These are phyloP conservation scores for Etheostoma perlongum DNA, from an alignment of 2,797 vertebrate genomes.

Conservation along the genomic window DNA sequence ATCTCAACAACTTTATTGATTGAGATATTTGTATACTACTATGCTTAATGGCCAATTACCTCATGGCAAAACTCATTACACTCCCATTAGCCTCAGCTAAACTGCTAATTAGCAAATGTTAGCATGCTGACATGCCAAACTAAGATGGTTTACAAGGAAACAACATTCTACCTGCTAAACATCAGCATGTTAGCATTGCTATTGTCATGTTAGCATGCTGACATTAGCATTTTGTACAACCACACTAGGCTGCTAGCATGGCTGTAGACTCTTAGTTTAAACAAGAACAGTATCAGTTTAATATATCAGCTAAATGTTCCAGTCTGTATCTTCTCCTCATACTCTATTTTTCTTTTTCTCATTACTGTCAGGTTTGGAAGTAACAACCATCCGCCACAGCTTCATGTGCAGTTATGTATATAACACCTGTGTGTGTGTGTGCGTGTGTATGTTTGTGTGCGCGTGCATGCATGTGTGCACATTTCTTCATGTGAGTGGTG, in stretches of 20 bases:
- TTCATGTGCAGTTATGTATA: slow-evolving; percentile 20
- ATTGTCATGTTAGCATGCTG: background rate
- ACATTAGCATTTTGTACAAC: background rate
- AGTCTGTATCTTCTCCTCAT: background rate
- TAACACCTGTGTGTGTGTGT: no score
- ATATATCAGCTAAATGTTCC: slow-evolving; percentile 20
- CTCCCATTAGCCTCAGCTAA: background rate
- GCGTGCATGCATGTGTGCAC: background rate
- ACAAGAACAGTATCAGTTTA: background rate
- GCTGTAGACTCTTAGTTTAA: background rate
- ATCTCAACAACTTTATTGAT: no score
- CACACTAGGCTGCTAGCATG: background rate
- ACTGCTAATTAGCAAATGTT: background rate
- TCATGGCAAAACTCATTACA: no score
- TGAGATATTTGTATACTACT: no score
- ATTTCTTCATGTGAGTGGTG: slow-evolving; percentile 76
- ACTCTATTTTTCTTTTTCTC: slow-evolving; percentile 28
- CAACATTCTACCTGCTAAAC: background rate
- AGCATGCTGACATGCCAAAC: background rate
- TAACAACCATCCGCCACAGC: slow-evolving; percentile 72
- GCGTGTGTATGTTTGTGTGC: slow-evolving; percentile 1
- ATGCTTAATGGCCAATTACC: no score
- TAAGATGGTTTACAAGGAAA: background rate
- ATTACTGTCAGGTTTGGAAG: slow-evolving; percentile 85
- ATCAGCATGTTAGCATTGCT: background rate